Base-by-base conservation (phyloP, 1,140 invertebrate genomes). In the Drosophila suzukii region DNA sequence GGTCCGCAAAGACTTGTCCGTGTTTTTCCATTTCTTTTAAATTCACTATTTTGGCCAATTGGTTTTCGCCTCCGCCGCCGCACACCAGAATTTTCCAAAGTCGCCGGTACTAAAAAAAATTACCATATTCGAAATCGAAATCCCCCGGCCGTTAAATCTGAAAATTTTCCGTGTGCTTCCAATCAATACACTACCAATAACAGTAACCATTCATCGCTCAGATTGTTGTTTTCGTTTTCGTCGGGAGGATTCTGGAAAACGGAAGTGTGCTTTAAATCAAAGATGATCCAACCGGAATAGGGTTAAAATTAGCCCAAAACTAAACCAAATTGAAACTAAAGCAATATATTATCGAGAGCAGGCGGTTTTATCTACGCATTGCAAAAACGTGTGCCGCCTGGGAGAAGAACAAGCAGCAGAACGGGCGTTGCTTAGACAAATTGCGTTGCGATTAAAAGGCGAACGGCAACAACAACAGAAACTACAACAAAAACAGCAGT, bases 351-450 rank as follows among this genome's bases (percentile, higher is more conserved):
- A 73, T 47, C 72, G 36, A 57, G 20, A 43, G 39, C 41, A 57
- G 38, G 46, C 43, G 56, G 67, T 74, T 78, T 79, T 61, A 78
- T 74, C 67, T 74, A 80, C 84, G 80, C 82, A 81, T 83, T 82
- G 68, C 75, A 70, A 71, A 83, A 83, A 89, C 84, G 83, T 86
- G 83, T 86, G 84, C 66, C 78, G 68, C 44, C 49, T 32, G 74
- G 53, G 44, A 82, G 67, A 59, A 71, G 65, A 65, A 65, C 57
- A 67, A 79, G 68, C 57, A 74, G 62, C 61, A 62, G 75, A 51
- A 56, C 79, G 76, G 80, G 80, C 83, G 80, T 86, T 88, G 83
- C 84, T 86, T 86, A 89, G 83, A 89, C 77, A 89, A 88, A 88
- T 88, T 88, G 84, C 84, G 84, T 88, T 88, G 76, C 81, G 84